Evolutionary conservation across 2,113 vertebrate species (phyloP).

Genomic region (Recurvirostra avosetta): DNA sequence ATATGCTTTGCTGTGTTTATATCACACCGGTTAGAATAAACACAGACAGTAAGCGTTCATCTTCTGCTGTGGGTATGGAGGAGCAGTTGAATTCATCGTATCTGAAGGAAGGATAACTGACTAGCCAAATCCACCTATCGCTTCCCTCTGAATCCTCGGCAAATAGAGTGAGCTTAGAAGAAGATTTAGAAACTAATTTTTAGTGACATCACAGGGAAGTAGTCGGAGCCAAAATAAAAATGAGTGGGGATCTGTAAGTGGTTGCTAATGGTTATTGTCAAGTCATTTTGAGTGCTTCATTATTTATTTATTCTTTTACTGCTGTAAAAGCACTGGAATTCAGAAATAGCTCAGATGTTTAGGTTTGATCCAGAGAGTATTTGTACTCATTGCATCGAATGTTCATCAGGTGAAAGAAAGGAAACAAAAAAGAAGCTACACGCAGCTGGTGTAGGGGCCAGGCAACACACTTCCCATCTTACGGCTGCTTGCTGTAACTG

Average conservation of each 20-base stretch:
- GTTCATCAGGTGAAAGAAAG: neutral
- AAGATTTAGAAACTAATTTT: constrained; percentile 11
- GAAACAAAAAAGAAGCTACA: neutral
- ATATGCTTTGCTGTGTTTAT: neutral
- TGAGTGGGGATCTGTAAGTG: neutral
- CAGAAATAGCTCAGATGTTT: neutral
- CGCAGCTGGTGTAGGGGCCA: neutral
- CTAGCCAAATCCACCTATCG: neutral
- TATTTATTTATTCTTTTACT: neutral
- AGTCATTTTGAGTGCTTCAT: neutral
- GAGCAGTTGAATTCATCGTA: neutral
- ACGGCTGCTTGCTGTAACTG: neutral
- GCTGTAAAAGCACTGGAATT: neutral
- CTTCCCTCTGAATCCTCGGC: neutral
- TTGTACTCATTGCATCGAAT: neutral
- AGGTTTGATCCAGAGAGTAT: neutral
- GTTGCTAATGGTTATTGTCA: neutral
- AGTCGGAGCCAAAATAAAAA: neutral
- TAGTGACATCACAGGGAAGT: neutral
- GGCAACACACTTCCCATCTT: neutral
- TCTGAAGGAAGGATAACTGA: neutral
- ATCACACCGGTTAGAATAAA: neutral
- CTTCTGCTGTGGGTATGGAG: neutral
- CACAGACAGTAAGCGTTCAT: neutral
- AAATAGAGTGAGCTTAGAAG: neutral